A percentile compares a stretch with the other conserved stretches of the same genome.
These are phyloP conservation scores for Plestiodon gilberti DNA, from an alignment of 2,113 vertebrate genomes.

Conservation along the genomic window DNA sequence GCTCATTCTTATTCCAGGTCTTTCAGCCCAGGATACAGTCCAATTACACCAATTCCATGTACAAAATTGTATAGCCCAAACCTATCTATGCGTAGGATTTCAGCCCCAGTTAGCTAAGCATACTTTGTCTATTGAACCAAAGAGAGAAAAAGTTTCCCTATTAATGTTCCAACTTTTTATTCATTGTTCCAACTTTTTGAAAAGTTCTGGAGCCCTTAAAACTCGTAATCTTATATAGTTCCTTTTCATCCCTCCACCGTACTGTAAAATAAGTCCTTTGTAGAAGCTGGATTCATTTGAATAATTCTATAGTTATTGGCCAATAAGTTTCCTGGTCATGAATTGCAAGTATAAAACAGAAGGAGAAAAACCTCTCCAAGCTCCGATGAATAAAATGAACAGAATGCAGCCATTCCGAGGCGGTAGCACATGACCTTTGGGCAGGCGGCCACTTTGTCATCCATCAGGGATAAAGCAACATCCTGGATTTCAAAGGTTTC, in stretches of 20 bases:
- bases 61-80: not conserved
- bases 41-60: not conserved
- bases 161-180: not conserved
- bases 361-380: not conserved
- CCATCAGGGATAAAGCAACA: not conserved
- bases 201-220: conserved; percentile 21
- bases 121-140: not conserved
- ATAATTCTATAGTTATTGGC: conserved; percentile 47
- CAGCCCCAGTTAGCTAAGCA: not conserved
- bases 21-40: not conserved
- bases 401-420: fast-evolving
- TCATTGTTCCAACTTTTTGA: not conserved
- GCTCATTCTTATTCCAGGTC: not conserved
- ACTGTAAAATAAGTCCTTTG: conserved; percentile 26
- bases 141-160: not conserved
- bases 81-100: not conserved
- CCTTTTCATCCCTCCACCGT: not conserved
- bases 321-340: conserved; percentile 39
- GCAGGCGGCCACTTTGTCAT: not conserved
- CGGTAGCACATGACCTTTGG: not conserved
- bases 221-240: conserved; percentile 25
- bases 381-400: not conserved
- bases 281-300: conserved; percentile 40
- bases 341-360: conserved; percentile 21
- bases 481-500: not conserved